Conservation (phyloP, 1,140 invertebrate genomes). For the Cydia strobilella region DNA sequence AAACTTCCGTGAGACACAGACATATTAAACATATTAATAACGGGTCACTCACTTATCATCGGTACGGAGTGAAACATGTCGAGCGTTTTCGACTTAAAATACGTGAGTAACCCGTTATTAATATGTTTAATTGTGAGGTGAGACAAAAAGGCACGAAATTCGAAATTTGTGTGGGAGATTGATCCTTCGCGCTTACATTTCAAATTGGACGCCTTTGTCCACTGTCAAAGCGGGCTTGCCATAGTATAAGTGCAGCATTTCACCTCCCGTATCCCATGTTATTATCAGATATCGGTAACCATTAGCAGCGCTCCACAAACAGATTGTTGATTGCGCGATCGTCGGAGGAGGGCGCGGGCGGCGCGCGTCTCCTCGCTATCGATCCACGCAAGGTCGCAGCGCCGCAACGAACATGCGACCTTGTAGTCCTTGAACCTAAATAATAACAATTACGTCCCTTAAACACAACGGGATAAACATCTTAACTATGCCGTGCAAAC, state of each 20-base stretch:
- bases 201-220: no score
- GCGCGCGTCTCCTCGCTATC: conserved; percentile 65
- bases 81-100: no score
- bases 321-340: conserved; percentile 38
- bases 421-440: conserved; percentile 66
- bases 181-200: no score
- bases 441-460: background rate
- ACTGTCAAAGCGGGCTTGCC: no score
- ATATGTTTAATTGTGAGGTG: no score
- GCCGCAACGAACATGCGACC: conserved; percentile 47
- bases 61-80: no score
- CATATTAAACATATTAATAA: no score
- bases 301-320: conserved; percentile 42
- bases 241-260: background rate
- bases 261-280: conserved; percentile 31
- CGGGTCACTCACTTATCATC: no score
- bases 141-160: no score
- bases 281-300: conserved; percentile 45
- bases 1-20: no score
- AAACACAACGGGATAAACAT: background rate
- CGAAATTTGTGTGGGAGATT: no score
- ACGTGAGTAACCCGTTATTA: no score
- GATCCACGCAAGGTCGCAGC: conserved; percentile 53
- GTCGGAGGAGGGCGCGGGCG: conserved; percentile 49
- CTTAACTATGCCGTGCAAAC: background rate